phyloP scores from a whole-genome alignment of 2,888 invertebrate species.

The Ischnura elegans region DNA sequence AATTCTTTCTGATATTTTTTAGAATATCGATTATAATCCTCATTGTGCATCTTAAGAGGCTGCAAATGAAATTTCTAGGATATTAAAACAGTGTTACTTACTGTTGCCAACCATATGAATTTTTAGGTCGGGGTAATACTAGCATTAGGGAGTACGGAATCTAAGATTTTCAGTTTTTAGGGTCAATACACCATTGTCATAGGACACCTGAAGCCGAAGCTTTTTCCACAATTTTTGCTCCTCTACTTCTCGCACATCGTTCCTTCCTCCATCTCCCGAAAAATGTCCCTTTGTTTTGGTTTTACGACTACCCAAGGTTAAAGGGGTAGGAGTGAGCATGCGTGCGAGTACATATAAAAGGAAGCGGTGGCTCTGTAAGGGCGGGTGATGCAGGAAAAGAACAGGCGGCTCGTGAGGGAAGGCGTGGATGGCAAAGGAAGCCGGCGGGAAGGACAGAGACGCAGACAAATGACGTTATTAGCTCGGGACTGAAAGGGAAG shows the following conservation, averaged over 20 bases:
- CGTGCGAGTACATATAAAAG: neutral
- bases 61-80: too few species aligned
- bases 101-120: too few species aligned
- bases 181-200: too few species aligned
- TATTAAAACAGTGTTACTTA: too few species aligned
- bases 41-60: too few species aligned
- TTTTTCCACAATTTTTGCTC: neutral
- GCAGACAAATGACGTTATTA: constrained; percentile 32
- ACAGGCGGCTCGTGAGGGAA: neutral
- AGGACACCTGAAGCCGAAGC: too few species aligned
- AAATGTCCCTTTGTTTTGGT: neutral
- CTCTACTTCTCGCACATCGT: neutral
- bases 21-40: too few species aligned
- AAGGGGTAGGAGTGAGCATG: neutral
- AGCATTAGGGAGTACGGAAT: too few species aligned
- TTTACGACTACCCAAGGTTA: neutral
- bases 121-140: too few species aligned
- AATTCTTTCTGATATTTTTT: too few species aligned
- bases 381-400: neutral
- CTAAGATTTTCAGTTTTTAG: too few species aligned
- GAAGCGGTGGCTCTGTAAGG: neutral
- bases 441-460: neutral
- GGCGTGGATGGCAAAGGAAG: neutral
- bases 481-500: neutral
- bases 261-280: neutral